Conservation (phyloP, 2,888 invertebrate species). For the Lepidochrysops patricia region DNA sequence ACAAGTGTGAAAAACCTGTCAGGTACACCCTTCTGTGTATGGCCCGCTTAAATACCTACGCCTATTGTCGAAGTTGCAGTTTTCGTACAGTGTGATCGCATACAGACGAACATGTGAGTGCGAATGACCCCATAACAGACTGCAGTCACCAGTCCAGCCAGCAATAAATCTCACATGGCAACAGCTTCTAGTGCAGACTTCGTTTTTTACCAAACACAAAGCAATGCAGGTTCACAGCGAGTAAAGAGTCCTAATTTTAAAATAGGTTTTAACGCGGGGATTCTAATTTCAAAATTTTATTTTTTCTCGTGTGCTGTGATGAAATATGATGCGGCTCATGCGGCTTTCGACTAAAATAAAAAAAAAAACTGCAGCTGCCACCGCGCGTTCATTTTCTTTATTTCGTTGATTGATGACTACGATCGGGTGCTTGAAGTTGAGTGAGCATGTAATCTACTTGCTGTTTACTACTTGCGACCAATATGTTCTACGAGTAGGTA, state of each 20-base stretch:
- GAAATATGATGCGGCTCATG: background rate
- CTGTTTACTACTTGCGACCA: too few relatives aligned
- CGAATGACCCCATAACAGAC: slow-evolving; percentile 17
- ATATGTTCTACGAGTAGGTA: too few relatives aligned
- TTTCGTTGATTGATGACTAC: background rate
- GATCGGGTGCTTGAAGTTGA: too few relatives aligned
- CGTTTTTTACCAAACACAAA: slow-evolving; percentile 1
- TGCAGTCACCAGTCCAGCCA: background rate
- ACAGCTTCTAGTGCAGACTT: background rate
- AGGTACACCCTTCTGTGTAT: too few relatives aligned
- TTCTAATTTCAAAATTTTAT: background rate
- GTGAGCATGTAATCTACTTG: too few relatives aligned
- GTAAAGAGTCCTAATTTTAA: background rate
- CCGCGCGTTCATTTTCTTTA: background rate
- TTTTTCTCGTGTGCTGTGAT: background rate
- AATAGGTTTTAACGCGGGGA: background rate
- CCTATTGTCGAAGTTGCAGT: background rate
- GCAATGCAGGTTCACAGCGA: background rate
- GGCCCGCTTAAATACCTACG: too few relatives aligned
- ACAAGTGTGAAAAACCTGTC: too few relatives aligned
- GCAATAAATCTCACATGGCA: slow-evolving; percentile 5
- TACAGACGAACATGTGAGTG: background rate
- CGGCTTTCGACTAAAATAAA: background rate
- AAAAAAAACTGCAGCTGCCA: background rate
- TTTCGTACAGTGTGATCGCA: background rate